Base-by-base conservation (phyloP, 2,888 invertebrate species). In the Thumatha senex region DNA sequence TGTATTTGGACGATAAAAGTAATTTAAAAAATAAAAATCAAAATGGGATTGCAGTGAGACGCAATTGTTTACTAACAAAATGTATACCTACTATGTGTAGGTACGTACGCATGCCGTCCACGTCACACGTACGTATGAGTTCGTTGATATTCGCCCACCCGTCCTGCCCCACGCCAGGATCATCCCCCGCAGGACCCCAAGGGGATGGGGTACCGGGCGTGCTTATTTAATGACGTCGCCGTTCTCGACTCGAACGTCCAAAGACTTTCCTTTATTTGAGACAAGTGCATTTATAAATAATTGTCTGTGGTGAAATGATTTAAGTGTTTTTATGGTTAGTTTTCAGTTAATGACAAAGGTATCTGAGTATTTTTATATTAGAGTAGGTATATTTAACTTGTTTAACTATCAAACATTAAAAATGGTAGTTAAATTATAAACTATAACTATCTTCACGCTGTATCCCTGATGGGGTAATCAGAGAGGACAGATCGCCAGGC, bases 51-150 rank as follows among this genome's bases (percentile, higher is more conserved):
- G 64, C 67, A 69, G 63, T 70, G 69, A 70, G 74, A 75, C 78
- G 82, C 67, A 84, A 80, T 88, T 90, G 90, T 90, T 90, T 90
- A 90, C 90, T 77, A 90, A 90, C 90, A 90, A 76, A 78, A 78
- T 83, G 82, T 80, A 84, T 80, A 81, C 74, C 10, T 31, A 7
- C 18, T 24, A 5, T 24, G 31, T 40, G 70, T 72, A 73, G 67
- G 79, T 80, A 79, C 68, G 73, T 78, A 71, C 75, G 77, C 82
- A 43, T 53, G 48, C 48, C 52, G 82, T 78, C 75, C 77, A 82
- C 86, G 82, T 82, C 86, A 84, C 82, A 82, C 86, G 83, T 81
- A 81, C 80, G 76, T 84, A 85, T 83, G 89, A 86, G 89, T 88
- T 88, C 89, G 90, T 90, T 89, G 87, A 89, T 89, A 86, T 85